phyloP scores from a whole-genome alignment of 64 coral and sea anemone species.

The Montipora cactus region DNA sequence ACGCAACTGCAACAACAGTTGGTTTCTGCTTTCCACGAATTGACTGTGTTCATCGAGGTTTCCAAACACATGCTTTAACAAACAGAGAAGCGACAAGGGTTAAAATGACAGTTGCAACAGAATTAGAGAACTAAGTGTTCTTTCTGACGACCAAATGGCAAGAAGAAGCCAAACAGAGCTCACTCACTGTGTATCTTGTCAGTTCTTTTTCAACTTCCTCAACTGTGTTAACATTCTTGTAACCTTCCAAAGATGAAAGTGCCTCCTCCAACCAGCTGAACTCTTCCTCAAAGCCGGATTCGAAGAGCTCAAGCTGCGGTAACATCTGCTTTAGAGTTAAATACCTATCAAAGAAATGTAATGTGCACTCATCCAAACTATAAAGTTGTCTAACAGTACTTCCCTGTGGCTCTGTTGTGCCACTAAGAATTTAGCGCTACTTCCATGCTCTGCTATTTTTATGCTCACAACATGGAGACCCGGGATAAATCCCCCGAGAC shows the following conservation, averaged over 20 bases:
- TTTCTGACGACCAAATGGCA: not conserved
- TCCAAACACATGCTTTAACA: conserved; percentile 70
- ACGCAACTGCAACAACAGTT: conserved; percentile 61
- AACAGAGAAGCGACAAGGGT: not conserved
- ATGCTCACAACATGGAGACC: too few species aligned
- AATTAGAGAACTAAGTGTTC: not conserved
- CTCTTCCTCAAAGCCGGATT: conserved; percentile 79
- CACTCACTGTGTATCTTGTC: conserved; percentile 69
- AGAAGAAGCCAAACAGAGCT: not conserved
- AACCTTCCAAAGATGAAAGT: conserved; percentile 54
- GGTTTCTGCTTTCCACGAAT: conserved; percentile 76
- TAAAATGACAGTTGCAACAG: not conserved
- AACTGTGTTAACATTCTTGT: conserved; percentile 60
- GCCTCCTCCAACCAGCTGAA: conserved; percentile 78
- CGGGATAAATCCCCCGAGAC: too few species aligned
- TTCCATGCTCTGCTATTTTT: too few species aligned
- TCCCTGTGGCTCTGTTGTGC: too few species aligned
- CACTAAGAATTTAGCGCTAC: too few species aligned
- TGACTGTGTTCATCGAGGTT: conserved; percentile 80
- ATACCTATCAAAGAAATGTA: not conserved
- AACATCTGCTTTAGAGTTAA: conserved; percentile 79
- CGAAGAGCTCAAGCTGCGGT: conserved; percentile 81
- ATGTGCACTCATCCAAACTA: not conserved
- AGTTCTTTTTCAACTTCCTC: conserved; percentile 85
- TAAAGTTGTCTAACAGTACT: too few species aligned